Evolutionary conservation across 2,113 vertebrate genomes (phyloP).

Genomic region (Macrotus californicus): DNA sequence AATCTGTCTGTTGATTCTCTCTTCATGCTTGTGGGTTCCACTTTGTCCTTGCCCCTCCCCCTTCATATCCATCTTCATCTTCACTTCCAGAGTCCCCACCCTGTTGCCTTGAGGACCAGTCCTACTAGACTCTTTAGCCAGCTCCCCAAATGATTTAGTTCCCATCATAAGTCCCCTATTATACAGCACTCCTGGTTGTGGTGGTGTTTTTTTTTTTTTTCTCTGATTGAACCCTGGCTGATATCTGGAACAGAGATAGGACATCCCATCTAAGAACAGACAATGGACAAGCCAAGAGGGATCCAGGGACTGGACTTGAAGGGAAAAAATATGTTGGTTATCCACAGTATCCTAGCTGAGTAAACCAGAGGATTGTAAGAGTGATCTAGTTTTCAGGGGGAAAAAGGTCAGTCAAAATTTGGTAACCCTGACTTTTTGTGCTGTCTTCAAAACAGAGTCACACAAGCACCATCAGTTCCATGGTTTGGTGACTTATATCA

Average conservation of each 20-base stretch:
- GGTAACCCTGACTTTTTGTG: neutral
- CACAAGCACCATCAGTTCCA: neutral
- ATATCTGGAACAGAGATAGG: neutral
- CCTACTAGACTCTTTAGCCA: neutral
- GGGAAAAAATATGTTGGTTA: neutral
- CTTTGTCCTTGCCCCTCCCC: neutral
- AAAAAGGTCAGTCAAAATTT: neutral
- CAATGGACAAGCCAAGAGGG: neutral
- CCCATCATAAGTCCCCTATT: neutral
- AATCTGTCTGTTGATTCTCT: neutral
- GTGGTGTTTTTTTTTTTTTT: neutral
- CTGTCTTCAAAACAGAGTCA: neutral
- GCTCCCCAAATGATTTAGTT: neutral
- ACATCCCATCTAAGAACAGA: neutral
- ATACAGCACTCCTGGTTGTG: neutral
- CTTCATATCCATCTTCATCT: neutral
- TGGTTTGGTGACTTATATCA: neutral
- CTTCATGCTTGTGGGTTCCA: neutral
- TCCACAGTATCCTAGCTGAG: neutral
- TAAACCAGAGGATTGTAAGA: neutral
- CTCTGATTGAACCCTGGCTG: neutral
- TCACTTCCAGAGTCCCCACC: neutral
- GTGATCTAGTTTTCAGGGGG: neutral
- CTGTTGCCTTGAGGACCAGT: neutral
- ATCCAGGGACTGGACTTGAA: too few species aligned